Evolutionary conservation across 2,113 vertebrate genomes (phyloP), one percentile per base, ranked within the genome.

Genomic region (Silurus asotus): DNA sequence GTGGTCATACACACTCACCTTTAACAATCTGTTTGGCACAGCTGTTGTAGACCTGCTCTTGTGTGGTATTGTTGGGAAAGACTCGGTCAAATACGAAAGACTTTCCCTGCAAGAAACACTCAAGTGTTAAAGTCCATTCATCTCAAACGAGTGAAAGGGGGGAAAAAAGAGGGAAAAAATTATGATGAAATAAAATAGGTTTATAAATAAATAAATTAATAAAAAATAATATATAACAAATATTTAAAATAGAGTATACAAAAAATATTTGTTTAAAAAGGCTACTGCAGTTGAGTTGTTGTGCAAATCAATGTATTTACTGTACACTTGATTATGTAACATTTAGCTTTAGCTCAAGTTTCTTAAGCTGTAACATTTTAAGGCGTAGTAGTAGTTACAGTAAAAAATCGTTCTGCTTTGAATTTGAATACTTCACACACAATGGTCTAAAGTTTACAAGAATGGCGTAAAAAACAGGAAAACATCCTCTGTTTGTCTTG

Each of bases 11-110:
- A 59, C 61, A 90, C 94, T 96, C 92, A 98, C 97, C 97, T 96
- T 96, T 97, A 87, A 98, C 97, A 74, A 98, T 98, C 92, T 97
- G 96, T 93, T 97, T 97, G 93, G 97, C 97, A 20, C 96, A 98
- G 6, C 96, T 93, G 69, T 96, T 96, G 92, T 98, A 98, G 75
- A 98, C 96, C 92, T 98, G 97, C 80, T 97, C 97, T 92, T 98
- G 97, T n/a, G 96, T 96, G 61, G 96, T 95, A 93, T 96, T 97
- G 7, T 96, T 96, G 19, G 96, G 96, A 84, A 98, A 98, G 49
- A 98, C 97, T 23, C 95, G 94, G 90, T 98, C 97, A 85, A 97
- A 98, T 20, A 92, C 95, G 48, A 96, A 98, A 0, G 95, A 92
- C 88, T 96, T 98, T 19, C 96, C 96, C 97, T 98, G 93, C 11